A percentile compares a stretch with the other conserved stretches of the same genome.
phyloP scores from a whole-genome alignment of 2,797 vertebrate genomes.

The Neosalanx taihuensis region DNA sequence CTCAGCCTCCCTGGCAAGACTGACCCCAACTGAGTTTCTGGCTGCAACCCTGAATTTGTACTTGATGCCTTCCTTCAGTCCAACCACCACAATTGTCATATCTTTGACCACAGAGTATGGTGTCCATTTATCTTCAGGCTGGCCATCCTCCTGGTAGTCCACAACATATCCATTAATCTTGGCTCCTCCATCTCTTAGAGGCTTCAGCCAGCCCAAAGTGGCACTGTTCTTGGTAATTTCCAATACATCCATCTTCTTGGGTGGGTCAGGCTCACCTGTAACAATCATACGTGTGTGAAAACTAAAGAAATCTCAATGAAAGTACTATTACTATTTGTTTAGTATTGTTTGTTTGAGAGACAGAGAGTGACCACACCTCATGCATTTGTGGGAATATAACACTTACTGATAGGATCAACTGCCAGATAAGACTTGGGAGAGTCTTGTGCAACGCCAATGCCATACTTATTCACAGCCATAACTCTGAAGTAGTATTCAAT shows the following conservation, averaged over 20 bases:
- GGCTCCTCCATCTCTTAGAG: slow-evolving; percentile 91
- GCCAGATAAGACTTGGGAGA: slow-evolving; percentile 89
- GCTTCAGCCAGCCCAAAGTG: slow-evolving; percentile 90
- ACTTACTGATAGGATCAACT: slow-evolving; percentile 93
- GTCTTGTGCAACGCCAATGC: slow-evolving; percentile 90
- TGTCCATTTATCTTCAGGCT: slow-evolving; percentile 90
- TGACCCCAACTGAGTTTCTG: slow-evolving; percentile 90
- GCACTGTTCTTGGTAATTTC: slow-evolving; percentile 94
- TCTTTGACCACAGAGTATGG: slow-evolving; percentile 97
- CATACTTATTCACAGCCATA: slow-evolving; percentile 95
- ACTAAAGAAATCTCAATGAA: neutral
- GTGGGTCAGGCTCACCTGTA: slow-evolving; percentile 94
- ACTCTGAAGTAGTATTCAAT: slow-evolving; percentile 96
- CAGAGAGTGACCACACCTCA: no score
- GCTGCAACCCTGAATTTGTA: slow-evolving; percentile 96
- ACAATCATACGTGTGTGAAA: slow-evolving; percentile 6
- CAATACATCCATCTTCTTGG: slow-evolving; percentile 94
- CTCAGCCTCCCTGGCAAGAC: slow-evolving; percentile 89
- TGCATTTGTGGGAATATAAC: neutral
- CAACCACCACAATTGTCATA: slow-evolving; percentile 91
- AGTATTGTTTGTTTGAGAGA: neutral
- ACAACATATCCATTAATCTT: slow-evolving; percentile 97
- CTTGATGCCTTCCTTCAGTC: slow-evolving; percentile 93
- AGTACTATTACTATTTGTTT: neutral
- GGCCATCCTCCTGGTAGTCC: slow-evolving; percentile 87